A percentile compares a stretch with the other conserved stretches of the same genome.
These are phyloP conservation scores for Petrosia ficiformis DNA, from an alignment of 37 sponge, comb jelly and placozoan species.

Conservation along the genomic window DNA sequence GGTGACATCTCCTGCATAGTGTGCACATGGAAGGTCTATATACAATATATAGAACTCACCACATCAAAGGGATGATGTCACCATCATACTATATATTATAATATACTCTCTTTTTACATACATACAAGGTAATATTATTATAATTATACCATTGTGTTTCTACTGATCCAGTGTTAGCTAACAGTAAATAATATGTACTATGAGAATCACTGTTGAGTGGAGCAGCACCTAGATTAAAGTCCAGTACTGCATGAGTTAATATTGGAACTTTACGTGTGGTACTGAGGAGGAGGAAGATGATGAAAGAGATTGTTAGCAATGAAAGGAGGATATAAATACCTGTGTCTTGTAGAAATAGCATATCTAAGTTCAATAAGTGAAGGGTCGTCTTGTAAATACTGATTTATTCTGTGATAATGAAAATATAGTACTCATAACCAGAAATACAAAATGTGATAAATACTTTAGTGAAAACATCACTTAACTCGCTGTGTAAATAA, in stretches of 20 bases:
- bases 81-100: neutral
- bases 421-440: too few species aligned
- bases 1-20: too few species aligned
- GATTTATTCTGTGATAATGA: conserved; percentile 76
- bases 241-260: conserved; percentile 66
- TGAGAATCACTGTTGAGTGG: conserved; percentile 38
- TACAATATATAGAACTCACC: too few species aligned
- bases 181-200: conserved; percentile 44
- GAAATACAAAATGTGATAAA: too few species aligned
- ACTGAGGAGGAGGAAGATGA: conserved; percentile 3
- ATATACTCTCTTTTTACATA: neutral
- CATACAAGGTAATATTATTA: neutral
- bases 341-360: conserved; percentile 83
- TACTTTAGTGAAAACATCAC: too few species aligned
- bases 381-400: conserved; percentile 62
- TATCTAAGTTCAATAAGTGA: conserved; percentile 76
- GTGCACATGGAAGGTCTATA: too few species aligned
- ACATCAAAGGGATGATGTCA: too few species aligned
- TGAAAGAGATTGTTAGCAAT: neutral
- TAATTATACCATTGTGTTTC: conserved; percentile 70
- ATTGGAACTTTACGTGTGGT: conserved; percentile 54
- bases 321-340: conserved; percentile 2
- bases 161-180: conserved; percentile 60
- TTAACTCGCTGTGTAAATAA: too few species aligned
- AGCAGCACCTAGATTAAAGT: conserved; percentile 82